Base-by-base conservation (phyloP, 2,888 invertebrate species). In the Drosophila acutilabella region DNA sequence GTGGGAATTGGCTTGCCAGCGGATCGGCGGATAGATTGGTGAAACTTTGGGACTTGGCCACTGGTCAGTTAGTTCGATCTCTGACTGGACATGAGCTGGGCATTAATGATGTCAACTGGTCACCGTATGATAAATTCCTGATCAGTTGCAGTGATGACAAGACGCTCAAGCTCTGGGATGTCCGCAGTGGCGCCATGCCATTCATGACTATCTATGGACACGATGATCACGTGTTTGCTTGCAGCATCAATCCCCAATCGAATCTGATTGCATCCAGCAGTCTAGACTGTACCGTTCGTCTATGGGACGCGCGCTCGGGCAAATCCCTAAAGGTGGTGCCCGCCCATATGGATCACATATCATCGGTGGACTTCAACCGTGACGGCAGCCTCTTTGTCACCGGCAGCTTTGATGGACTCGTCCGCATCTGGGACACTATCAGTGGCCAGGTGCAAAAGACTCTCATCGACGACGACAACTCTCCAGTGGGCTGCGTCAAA, bases 361-460 rank as follows among this genome's bases (percentile, higher is more conserved):
- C 98, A 79, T 99, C 99, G 4, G 99, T 99, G 54, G 98, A 99
- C 93, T 99, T 99, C 90, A 99, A 98, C 92, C 95, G 99, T 92
- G 99, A 99, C 93, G 99, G 99, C 41, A 97, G 98, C 42, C 94
- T 99, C 47, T 99, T 99, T 92, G 99, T 99, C 30, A 99, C 99
- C 16, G 98, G 98, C 88, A 98, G 98, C 93, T 99, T 99, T 91
- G 99, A 99, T 93, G 99, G 99, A 11, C 94, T 99, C 82, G 98
- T 98, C 93, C 98, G 99, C 90, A 98, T 99, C 89, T 99, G 99
- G 99, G 99, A 99, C 92, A 98, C 99, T 51, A 97, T 98, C n/a
- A 98, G 98, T 50, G 99, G 99, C 0, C 99, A 99, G 92, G 99
- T 99, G 93, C 93, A 99, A 85, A 99, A 99, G 93, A 99, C 99